These are phyloP conservation scores for Chrysodeixis includens DNA, from an alignment of 2,888 invertebrate genomes.

Conservation along the genomic window DNA sequence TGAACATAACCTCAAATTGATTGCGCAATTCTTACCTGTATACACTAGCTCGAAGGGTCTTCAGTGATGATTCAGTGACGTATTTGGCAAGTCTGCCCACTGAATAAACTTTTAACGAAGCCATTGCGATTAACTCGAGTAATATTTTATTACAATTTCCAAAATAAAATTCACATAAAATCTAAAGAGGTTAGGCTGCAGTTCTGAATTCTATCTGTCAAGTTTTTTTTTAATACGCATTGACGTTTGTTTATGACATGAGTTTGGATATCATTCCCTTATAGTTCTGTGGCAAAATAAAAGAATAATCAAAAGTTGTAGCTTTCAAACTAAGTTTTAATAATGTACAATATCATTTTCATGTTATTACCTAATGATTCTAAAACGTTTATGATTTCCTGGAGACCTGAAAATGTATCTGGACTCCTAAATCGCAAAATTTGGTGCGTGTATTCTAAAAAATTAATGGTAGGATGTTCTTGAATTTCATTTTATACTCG, in stretches of 20 bases:
- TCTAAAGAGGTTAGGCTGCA: slow-evolving; percentile 71
- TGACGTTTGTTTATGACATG: slow-evolving; percentile 14
- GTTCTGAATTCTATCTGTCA: slow-evolving; percentile 58
- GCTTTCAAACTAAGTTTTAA: too few species aligned
- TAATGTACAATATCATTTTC: too few species aligned
- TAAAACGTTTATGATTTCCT: too few species aligned
- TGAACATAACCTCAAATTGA: slow-evolving; percentile 67
- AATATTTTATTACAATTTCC: slow-evolving; percentile 52
- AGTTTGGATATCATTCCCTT: slow-evolving; percentile 3
- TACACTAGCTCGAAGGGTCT: slow-evolving; percentile 77
- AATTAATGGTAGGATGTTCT: too few species aligned
- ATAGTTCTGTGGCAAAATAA: not conserved
- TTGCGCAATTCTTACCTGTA: slow-evolving; percentile 89
- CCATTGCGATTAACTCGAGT: slow-evolving; percentile 74
- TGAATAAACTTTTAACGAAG: slow-evolving; percentile 86
- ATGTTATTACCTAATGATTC: too few species aligned
- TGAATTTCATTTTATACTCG: too few species aligned
- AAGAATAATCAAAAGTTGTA: too few species aligned
- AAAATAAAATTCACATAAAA: slow-evolving; percentile 47
- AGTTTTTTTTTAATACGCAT: slow-evolving; percentile 25
- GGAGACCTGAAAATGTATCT: too few species aligned
- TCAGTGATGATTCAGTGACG: slow-evolving; percentile 82
- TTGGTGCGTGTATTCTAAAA: too few species aligned
- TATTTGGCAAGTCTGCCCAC: slow-evolving; percentile 84
- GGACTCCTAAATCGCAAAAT: too few species aligned